A percentile compares a stretch with the other conserved stretches of the same genome.
Conservation (phyloP, 1,140 invertebrate genomes). For the Choristoneura fumiferana region DNA sequence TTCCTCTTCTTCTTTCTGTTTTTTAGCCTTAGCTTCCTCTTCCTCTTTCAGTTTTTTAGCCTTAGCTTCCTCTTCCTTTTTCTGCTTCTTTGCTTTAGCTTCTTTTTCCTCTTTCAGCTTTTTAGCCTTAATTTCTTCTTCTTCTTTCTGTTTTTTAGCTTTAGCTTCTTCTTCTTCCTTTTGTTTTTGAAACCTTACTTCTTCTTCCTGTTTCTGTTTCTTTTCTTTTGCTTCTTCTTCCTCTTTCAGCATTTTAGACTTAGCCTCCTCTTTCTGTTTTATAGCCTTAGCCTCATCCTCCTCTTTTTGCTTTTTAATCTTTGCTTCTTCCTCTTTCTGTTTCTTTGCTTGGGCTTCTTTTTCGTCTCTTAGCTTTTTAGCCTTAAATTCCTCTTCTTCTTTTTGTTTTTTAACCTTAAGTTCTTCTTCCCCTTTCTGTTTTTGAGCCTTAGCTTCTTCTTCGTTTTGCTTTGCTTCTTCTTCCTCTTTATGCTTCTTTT, state of each 20-base stretch:
- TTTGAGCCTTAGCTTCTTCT: conserved; percentile 22
- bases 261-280: conserved; percentile 33
- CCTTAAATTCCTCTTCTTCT: conserved; percentile 24
- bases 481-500: conserved; percentile 27
- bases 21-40: conserved; percentile 24
- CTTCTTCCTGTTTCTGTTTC: conserved; percentile 32
- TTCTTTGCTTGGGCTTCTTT: conserved; percentile 33
- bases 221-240: conserved; percentile 34
- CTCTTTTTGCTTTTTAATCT: conserved; percentile 27
- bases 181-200: conserved; percentile 28
- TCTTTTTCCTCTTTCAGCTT: conserved; percentile 28
- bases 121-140: conserved; percentile 30
- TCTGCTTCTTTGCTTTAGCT: conserved; percentile 26
- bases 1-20: conserved; percentile 32
- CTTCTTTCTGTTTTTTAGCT: conserved; percentile 30
- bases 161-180: conserved; percentile 32
- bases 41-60: conserved; percentile 28
- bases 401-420: conserved; percentile 27
- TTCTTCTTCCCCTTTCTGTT: conserved; percentile 33
- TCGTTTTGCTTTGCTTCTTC: conserved; percentile 35
- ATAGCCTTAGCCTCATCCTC: conserved; percentile 34
- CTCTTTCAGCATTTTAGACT: conserved; percentile 32
- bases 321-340: conserved; percentile 24
- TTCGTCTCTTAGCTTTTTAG: conserved; percentile 30
- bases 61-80: conserved; percentile 31